Base-by-base conservation (phyloP, 2,797 vertebrate species). In the Chloroceryle amazona region DNA sequence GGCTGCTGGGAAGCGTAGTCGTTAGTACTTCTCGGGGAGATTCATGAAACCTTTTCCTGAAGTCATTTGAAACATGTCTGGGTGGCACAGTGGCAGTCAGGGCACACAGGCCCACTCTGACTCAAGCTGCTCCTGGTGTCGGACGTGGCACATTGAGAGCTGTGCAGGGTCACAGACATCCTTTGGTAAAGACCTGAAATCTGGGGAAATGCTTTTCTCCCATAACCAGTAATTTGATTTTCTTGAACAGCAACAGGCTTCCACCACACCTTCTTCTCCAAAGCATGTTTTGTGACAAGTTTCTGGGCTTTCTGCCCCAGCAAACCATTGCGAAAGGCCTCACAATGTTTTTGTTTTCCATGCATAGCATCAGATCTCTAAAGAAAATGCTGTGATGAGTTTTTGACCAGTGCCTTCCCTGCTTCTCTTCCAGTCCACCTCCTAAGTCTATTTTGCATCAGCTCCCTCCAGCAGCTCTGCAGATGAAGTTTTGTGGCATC, bases 121-220 rank as follows among this genome's bases (percentile, higher is more conserved):
- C 41, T 80, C 16, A 39, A 5, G 20, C 28, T 60, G 9, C 37
- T 79, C 84, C 60, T 91, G 41, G 42, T 83, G 22, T 52, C 1
- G 0, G 31, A 63, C 33, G 9, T 22, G 25, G 25, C 46, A 61
- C 16, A 44, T 54, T 71, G 35, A 54, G 54, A 74, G 61, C 25
- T 39, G 14, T 3, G 2, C 41, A 39, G 26, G 31, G 16, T 44
- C 0, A 0, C 26, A 66, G 67, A 19, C 1, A 3, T 11, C 29
- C 18, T 81, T 72, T 70, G 81, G 8, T 58, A 41, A 76, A 61
- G 49, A 71, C 26, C 2, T 81, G 47, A 86, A 63, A 65, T 73
- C n/a, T n/a, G 80, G 72, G 16, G 58, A 94, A 83, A 65, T 54
- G 26, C 28, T 88, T 65, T 86, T 65, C 28, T 88, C 5, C n/a